phyloP scores from a whole-genome alignment of 1,140 invertebrate genomes.

The Macrotrachela quadricornifera region DNA sequence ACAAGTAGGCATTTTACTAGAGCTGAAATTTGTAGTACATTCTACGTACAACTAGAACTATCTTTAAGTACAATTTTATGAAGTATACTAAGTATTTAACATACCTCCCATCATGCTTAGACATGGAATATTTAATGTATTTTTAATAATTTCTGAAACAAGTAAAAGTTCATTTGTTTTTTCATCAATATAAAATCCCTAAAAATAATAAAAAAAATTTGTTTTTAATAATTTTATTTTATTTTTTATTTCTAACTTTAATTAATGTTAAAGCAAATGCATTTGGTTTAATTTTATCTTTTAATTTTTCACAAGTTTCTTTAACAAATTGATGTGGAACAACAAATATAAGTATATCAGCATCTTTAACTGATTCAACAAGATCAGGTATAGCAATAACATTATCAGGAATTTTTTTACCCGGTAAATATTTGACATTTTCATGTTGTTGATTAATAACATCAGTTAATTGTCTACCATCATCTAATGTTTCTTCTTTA shows the following conservation, averaged over 20 bases:
- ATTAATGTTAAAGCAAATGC: constrained; percentile 79
- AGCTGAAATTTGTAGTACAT: too few relatives aligned
- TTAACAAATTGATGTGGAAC: constrained; percentile 90
- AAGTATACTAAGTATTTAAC: too few relatives aligned
- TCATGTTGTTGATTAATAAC: constrained; percentile 94
- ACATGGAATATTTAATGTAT: constrained; percentile 62
- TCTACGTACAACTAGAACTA: too few relatives aligned
- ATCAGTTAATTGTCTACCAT: constrained; percentile 89
- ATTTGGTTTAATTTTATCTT: constrained; percentile 74
- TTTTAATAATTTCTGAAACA: constrained; percentile 79
- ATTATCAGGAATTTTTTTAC: constrained; percentile 56
- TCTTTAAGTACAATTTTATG: too few relatives aligned
- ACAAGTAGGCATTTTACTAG: too few relatives aligned
- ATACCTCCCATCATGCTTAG: constrained; percentile 89
- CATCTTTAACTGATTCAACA: constrained; percentile 62
- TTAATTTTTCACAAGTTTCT: constrained; percentile 55
- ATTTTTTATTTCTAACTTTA: constrained; percentile 42
- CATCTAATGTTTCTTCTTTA: constrained; percentile 69
- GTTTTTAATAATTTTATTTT: not conserved
- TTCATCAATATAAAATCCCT: not conserved
- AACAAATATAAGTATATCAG: constrained; percentile 87
- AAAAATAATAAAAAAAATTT: constrained; percentile 35
- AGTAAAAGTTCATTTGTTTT: constrained; percentile 41
- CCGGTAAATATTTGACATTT: constrained; percentile 94
- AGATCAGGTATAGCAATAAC: constrained; percentile 70